Base-by-base conservation (phyloP, 2,797 vertebrate species). In the Gastrophryne carolinensis region DNA sequence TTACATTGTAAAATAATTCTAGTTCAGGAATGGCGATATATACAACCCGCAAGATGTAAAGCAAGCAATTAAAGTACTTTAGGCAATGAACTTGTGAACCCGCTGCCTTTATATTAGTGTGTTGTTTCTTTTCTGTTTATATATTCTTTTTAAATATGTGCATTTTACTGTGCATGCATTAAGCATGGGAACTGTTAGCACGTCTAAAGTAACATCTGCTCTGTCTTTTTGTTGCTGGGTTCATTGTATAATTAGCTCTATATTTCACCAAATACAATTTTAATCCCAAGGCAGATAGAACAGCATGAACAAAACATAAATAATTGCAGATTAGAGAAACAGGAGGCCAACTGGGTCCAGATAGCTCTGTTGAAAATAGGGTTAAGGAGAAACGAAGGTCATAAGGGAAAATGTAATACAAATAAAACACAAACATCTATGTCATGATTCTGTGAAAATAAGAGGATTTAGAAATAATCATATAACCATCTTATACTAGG, bases 271-370 rank as follows among this genome's bases (percentile, higher is more conserved):
- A 92, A 88, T 87, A 89, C 89, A 90, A 82, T 91, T 91, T 88
- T 91, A 82, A 80, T 92, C 89, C 89, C 88, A 87, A 87, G 87
- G 88, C 54, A 83, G 87, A 88, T 84, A 83, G 85, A 91, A 81
- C 88, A 89, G 88, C 89, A 83, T 88, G 89, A 90, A 89, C 87
- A 90, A 91, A 90, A 92, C 89, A 92, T 92, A 91, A 92, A 92
- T 91, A 91, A 91, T 90, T 90, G 88, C 89, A 90, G 88, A 91
- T 91, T 87, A 91, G 87, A 89, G 90, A 91, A 92, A 88, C 90
- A 91, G 91, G 91, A 89, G 89, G 90, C 87, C 86, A 90, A 90
- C 87, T 87, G 88, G 80, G 84, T 90, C 85, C 89, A 86, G 86
- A 86, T 90, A 83, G 86, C 84, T 89, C 88, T 91, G 86, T 88